phyloP scores from a whole-genome alignment of 2,113 vertebrate species.

The Natator depressus region DNA sequence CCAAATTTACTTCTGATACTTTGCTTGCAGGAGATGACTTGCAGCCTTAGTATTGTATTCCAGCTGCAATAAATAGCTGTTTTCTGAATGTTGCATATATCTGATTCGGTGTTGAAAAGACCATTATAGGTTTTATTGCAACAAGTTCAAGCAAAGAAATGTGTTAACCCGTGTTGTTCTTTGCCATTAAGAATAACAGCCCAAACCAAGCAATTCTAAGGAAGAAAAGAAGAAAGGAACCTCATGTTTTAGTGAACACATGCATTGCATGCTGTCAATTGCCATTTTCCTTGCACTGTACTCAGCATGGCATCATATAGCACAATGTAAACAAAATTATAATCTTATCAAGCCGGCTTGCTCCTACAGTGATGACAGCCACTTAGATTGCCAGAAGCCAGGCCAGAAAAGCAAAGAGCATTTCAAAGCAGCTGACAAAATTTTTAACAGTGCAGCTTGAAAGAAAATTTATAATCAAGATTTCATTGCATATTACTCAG shows the following conservation, averaged over 20 bases:
- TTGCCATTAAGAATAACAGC: slow-evolving; percentile 36
- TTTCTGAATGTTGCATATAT: slow-evolving; percentile 39
- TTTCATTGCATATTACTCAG: slow-evolving; percentile 55
- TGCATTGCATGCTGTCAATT: slow-evolving; percentile 59
- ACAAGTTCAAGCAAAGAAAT: slow-evolving; percentile 12
- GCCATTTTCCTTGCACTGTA: slow-evolving; percentile 62
- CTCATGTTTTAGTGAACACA: slow-evolving; percentile 46
- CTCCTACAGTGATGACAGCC: slow-evolving; percentile 65
- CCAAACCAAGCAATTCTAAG: slow-evolving; percentile 11
- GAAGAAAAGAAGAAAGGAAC: slow-evolving; percentile 19
- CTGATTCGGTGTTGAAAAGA: slow-evolving; percentile 32
- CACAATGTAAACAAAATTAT: slow-evolving; percentile 82
- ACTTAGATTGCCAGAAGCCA: slow-evolving; percentile 65
- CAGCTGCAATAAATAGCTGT: slow-evolving; percentile 49
- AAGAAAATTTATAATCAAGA: slow-evolving; percentile 65
- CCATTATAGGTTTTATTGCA: slow-evolving; percentile 54
- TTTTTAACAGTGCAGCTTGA: slow-evolving; percentile 51
- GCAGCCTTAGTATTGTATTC: slow-evolving; percentile 33
- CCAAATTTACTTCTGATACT: slow-evolving; percentile 46
- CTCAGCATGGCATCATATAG: slow-evolving; percentile 75
- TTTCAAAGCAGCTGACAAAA: slow-evolving; percentile 65
- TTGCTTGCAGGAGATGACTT: slow-evolving; percentile 26
- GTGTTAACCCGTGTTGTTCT: background rate
- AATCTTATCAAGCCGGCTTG: slow-evolving; percentile 79
- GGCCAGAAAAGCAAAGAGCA: slow-evolving; percentile 66